A percentile compares a stretch with the other conserved stretches of the same genome.
phyloP scores from a whole-genome alignment of 2,113 vertebrate genomes.

The Elephantulus edwardii region DNA sequence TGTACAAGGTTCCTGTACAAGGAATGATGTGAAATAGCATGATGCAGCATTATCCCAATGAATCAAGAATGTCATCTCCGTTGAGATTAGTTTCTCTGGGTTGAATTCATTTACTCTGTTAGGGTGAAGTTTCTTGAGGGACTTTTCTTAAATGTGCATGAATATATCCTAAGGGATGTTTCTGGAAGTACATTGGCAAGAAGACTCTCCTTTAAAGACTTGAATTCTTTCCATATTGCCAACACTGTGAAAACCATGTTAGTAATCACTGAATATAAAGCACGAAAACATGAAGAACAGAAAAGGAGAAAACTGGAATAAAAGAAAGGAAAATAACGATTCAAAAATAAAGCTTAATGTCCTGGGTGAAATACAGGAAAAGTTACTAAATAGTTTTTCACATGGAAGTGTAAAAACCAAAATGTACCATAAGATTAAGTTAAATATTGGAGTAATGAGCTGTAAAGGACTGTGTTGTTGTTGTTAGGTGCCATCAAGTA shows the following conservation, averaged over 20 bases:
- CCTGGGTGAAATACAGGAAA: background rate
- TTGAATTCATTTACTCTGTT: background rate
- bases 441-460: background rate
- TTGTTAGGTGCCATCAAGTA: too few relatives aligned
- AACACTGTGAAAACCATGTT: background rate
- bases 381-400: constrained; percentile 6
- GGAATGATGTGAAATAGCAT: background rate
- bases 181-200: background rate
- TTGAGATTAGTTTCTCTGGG: background rate
- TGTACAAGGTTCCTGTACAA: background rate
- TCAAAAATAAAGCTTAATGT: background rate
- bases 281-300: background rate
- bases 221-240: background rate
- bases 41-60: background rate
- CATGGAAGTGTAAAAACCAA: background rate
- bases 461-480: too few relatives aligned
- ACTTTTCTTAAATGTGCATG: background rate
- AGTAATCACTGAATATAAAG: background rate
- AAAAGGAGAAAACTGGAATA: background rate
- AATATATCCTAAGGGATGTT: background rate
- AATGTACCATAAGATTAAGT: background rate
- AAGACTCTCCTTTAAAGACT: background rate
- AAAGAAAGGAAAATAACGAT: background rate
- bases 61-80: background rate
- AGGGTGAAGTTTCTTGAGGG: background rate